Percentiles rank a stretch among this genome's conserved stretches.
Evolutionary conservation across 2,888 invertebrate species (phyloP).

Genomic region (Mechanitis mazaeus): DNA sequence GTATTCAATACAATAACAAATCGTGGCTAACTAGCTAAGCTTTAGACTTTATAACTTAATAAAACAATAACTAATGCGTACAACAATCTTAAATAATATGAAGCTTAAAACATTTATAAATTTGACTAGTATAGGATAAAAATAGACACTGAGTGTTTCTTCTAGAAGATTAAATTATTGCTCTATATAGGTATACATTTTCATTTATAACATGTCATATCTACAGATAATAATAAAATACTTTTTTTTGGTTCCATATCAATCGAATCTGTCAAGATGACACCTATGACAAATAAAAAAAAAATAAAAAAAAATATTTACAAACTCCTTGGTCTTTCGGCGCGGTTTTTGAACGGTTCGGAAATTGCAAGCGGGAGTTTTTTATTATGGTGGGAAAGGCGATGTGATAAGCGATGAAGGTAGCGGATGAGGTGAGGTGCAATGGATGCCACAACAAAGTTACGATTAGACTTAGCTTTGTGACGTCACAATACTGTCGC

Average conservation of each 20-base stretch:
- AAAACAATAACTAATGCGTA: slow-evolving; percentile 23
- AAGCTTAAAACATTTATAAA: slow-evolving; percentile 54
- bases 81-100: slow-evolving; percentile 39
- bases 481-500: slow-evolving; percentile 67
- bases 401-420: slow-evolving; percentile 62
- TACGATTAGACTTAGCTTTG: slow-evolving; percentile 70
- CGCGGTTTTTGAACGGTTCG: slow-evolving; percentile 30
- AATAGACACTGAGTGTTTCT: slow-evolving; percentile 61
- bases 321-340: slow-evolving; percentile 46
- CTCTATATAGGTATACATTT: slow-evolving; percentile 61
- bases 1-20: slow-evolving; percentile 32
- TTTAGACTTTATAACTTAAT: slow-evolving; percentile 17
- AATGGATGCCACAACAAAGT: slow-evolving; percentile 67
- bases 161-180: slow-evolving; percentile 64
- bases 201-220: slow-evolving; percentile 43
- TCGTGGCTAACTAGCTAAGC: slow-evolving; percentile 20
- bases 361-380: slow-evolving; percentile 48
- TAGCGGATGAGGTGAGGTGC: slow-evolving; percentile 61
- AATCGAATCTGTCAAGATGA: slow-evolving; percentile 32
- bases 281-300: slow-evolving; percentile 37
- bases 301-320: slow-evolving; percentile 38
- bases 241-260: slow-evolving; percentile 56
- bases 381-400: slow-evolving; percentile 44
- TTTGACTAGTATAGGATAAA: slow-evolving; percentile 55
- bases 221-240: slow-evolving; percentile 33